Percentiles rank a stretch among this genome's conserved stretches.
Conservation (phyloP, 2,888 invertebrate species). For the Cantharis flavilabris region DNA sequence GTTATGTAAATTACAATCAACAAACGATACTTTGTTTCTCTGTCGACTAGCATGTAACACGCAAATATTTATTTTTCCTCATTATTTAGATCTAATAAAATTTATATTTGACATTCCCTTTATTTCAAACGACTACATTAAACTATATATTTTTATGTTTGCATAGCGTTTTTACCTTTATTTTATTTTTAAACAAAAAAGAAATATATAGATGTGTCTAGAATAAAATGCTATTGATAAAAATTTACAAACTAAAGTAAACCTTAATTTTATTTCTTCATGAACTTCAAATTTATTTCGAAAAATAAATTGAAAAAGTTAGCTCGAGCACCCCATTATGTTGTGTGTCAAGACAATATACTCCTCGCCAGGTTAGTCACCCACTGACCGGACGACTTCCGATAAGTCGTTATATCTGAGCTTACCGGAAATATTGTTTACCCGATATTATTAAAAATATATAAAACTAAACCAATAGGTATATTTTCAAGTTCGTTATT, state of each 20-base stretch:
- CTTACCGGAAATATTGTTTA: neutral
- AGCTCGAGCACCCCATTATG: too few relatives aligned
- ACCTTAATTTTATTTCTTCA: neutral
- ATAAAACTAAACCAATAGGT: neutral
- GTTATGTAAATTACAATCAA: constrained; percentile 26
- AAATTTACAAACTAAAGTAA: neutral
- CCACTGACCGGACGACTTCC: neutral
- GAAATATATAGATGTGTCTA: neutral
- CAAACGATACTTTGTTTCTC: constrained; percentile 32
- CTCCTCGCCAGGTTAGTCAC: neutral
- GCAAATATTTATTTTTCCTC: constrained; percentile 32
- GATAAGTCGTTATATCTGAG: neutral
- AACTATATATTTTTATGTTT: constrained; percentile 19
- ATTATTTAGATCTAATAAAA: constrained; percentile 35
- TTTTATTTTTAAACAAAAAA: neutral
- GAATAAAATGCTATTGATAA: neutral
- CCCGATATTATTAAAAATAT: neutral
- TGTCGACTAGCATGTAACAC: constrained; percentile 31
- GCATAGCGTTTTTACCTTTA: neutral
- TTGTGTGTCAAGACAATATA: neutral
- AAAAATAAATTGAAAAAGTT: neutral
- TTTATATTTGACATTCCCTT: constrained; percentile 33
- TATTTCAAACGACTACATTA: constrained; percentile 26
- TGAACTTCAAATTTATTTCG: neutral
- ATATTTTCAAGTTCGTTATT: neutral